Evolutionary conservation across 2,888 invertebrate species (phyloP), one percentile per base, ranked within the genome.

Genomic region (Anarsia innoxiella): DNA sequence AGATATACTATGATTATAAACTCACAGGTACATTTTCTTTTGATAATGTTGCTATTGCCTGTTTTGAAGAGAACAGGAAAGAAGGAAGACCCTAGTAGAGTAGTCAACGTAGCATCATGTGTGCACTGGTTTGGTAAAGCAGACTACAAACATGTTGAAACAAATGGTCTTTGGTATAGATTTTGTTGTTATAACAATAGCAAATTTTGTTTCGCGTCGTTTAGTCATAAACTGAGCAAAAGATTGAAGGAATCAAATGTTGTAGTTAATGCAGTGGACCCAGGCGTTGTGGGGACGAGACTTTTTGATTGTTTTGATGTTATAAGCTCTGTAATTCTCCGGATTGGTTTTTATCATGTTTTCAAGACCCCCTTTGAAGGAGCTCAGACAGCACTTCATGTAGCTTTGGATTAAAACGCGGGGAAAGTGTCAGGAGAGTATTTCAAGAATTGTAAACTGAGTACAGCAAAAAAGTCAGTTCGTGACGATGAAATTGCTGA

Each of bases 1-100:
- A n/a, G n/a, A n/a, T n/a, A n/a, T 44, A 93, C 93, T 5, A 94
- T 96, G 92, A 96, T 93, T 31, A 94, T 96, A 2, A 98, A 98
- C 70, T 94, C 97, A 58, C 94, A 93, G 66, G 97, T 97, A 0
- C 93, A 95, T 8, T 97, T 97, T 67, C 84, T 98, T 15, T 82
- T 98, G 33, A 97, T 97, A 0, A 91, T 96, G 66, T 87, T 98
- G 19, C 87, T 98, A 25, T 89, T 95, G 50, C 94, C 93, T 75
- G 75, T 94, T 44, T 61, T 95, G 45, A 92, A 89, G 64, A 89
- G 87, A 57, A 60, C 72, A 3, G 80, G 76, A 1, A 53, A 39
- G 0, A 37, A 52, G 2, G 88, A 89, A 4, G 87, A 88, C 9
- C 90, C 93, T 3, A 89, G 91, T 39, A 88, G 95, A 42, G 88